Evolutionary conservation across 1,140 invertebrate genomes (phyloP).

Genomic region (Zeugodacus cucurbitae): DNA sequence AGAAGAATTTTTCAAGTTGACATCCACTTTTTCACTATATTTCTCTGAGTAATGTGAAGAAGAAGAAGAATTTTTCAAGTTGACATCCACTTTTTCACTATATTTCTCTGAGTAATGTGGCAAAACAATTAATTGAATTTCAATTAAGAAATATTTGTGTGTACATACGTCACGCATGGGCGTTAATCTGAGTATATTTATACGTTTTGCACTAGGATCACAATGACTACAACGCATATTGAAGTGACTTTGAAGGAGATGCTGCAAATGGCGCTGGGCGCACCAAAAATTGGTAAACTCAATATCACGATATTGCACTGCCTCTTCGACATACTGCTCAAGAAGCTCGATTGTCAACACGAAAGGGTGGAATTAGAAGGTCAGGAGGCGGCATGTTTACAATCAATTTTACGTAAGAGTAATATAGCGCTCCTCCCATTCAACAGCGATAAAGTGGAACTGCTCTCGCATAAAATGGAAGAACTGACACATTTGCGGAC

Average conservation of each 20-base stretch:
- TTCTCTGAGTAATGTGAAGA: too few species aligned
- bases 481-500: background rate
- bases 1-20: too few species aligned
- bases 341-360: background rate
- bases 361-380: background rate
- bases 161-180: too few species aligned
- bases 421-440: background rate
- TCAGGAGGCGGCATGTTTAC: background rate
- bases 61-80: too few species aligned
- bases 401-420: background rate
- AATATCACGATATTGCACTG: background rate
- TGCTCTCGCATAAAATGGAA: background rate
- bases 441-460: background rate
- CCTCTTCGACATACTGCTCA: background rate
- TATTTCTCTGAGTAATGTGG: too few species aligned
- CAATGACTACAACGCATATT: background rate
- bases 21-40: too few species aligned
- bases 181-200: too few species aligned
- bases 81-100: too few species aligned
- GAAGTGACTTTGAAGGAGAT: background rate
- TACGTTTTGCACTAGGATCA: too few species aligned
- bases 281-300: background rate
- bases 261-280: background rate
- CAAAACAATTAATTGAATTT: too few species aligned
- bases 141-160: too few species aligned